phyloP scores from a whole-genome alignment of 2,888 invertebrate genomes.

The Drosophila pseudotakahashii region DNA sequence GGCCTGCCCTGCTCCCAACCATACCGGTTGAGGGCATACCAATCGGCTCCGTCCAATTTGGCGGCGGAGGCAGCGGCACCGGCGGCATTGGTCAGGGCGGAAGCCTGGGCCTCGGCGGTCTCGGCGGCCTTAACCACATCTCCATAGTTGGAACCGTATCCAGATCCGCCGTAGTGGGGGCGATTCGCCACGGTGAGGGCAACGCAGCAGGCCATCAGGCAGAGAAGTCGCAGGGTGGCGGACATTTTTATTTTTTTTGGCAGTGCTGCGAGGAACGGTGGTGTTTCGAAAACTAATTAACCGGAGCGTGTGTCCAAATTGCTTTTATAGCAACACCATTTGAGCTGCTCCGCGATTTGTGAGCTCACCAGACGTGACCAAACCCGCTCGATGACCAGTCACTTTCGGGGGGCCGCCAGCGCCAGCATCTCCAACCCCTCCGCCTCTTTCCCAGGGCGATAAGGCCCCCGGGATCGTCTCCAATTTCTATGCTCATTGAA shows the following conservation, averaged over 20 bases:
- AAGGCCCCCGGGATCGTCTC: conserved; percentile 40
- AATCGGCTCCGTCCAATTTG: conserved; percentile 69
- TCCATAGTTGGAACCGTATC: conserved; percentile 19
- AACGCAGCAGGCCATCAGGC: conserved; percentile 65
- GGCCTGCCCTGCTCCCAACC: conserved; percentile 78
- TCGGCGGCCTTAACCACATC: conserved; percentile 49
- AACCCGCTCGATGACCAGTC: conserved; percentile 55
- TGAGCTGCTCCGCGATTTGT: conserved; percentile 66
- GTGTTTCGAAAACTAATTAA: conserved; percentile 75
- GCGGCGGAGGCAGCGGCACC: conserved; percentile 79
- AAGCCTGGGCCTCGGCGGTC: conserved; percentile 70
- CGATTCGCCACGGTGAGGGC: conserved; percentile 48
- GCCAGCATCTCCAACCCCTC: conserved; percentile 30
- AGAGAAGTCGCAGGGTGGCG: conserved; percentile 55
- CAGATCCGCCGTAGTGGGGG: conserved; percentile 10
- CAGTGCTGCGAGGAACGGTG: conserved; percentile 66
- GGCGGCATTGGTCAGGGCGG: conserved; percentile 70
- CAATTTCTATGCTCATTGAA: conserved; percentile 58
- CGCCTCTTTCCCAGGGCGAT: conserved; percentile 21
- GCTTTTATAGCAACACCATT: conserved; percentile 80
- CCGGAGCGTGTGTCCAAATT: conserved; percentile 70
- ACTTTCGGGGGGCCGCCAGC: conserved; percentile 43
- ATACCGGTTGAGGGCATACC: conserved; percentile 64
- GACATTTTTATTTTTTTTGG: conserved; percentile 42
- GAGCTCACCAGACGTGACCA: conserved; percentile 79